Conservation (phyloP, 2,888 invertebrate species). For the Orthonevra nobilis region DNA sequence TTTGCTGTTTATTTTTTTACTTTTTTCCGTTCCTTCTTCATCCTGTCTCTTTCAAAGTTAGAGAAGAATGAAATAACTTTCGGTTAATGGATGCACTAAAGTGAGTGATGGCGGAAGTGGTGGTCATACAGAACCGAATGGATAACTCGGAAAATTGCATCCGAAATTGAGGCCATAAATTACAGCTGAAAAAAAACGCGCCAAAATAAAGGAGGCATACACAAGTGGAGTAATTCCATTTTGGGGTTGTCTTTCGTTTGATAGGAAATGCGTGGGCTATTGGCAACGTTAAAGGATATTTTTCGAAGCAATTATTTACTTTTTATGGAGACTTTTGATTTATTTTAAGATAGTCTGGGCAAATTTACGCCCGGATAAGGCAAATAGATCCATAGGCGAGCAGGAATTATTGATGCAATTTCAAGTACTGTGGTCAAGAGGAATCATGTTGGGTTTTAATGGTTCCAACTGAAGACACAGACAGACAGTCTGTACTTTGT, state of each 20-base stretch:
- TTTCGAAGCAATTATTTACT: conserved; percentile 57
- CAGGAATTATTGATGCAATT: conserved; percentile 16
- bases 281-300: conserved; percentile 45
- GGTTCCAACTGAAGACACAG: background rate
- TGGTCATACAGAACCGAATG: conserved; percentile 40
- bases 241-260: conserved; percentile 31
- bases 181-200: conserved; percentile 19
- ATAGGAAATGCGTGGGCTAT: conserved; percentile 34
- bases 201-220: conserved; percentile 21
- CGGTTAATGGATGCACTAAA: conserved; percentile 68
- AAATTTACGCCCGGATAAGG: conserved; percentile 45
- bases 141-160: conserved; percentile 66
- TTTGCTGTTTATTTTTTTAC: background rate
- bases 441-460: background rate
- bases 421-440: conserved; percentile 18
- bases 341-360: conserved; percentile 25
- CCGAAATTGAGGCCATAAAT: conserved; percentile 64
- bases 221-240: conserved; percentile 42
- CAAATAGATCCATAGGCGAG: conserved; percentile 18
- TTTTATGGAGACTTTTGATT: conserved; percentile 60
- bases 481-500: too few relatives aligned
- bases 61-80: conserved; percentile 55
- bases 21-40: background rate
- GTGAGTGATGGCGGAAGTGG: conserved; percentile 67
- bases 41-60: conserved; percentile 32